Conservation (phyloP, 2,797 vertebrate genomes). For the Lacerta viridis region DNA sequence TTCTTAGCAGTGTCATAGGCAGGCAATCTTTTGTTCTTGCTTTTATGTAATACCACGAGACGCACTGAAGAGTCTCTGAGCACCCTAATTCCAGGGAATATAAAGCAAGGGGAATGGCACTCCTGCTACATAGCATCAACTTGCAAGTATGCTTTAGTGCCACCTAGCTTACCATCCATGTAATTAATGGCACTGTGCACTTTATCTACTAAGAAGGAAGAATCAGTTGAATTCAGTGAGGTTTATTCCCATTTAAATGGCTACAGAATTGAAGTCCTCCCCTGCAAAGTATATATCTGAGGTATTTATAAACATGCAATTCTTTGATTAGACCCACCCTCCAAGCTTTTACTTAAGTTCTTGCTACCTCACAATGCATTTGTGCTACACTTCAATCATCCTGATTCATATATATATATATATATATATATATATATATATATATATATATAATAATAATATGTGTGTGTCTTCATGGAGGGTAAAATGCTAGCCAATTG, state of each 20-base stretch:
- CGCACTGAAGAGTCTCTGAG: constrained; percentile 3
- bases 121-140: not conserved
- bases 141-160: constrained; percentile 34
- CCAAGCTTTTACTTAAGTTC: not conserved
- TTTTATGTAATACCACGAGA: not conserved
- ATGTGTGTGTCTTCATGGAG: no score
- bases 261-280: not conserved
- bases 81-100: constrained; percentile 1
- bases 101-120: not conserved
- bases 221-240: not conserved
- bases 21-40: not conserved
- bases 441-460: no score
- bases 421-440: no score
- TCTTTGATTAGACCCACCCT: not conserved
- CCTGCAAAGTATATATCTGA: not conserved
- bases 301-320: not conserved
- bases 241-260: not conserved
- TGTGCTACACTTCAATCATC: not conserved
- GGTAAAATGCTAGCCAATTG: not conserved
- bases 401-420: no score
- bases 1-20: not conserved
- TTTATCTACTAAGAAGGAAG: not conserved
- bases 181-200: constrained; percentile 21
- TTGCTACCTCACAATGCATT: not conserved
- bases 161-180: constrained; percentile 29